These are phyloP conservation scores for Sebastes itinus DNA, from an alignment of 2,797 vertebrate species.

Conservation along the genomic window DNA sequence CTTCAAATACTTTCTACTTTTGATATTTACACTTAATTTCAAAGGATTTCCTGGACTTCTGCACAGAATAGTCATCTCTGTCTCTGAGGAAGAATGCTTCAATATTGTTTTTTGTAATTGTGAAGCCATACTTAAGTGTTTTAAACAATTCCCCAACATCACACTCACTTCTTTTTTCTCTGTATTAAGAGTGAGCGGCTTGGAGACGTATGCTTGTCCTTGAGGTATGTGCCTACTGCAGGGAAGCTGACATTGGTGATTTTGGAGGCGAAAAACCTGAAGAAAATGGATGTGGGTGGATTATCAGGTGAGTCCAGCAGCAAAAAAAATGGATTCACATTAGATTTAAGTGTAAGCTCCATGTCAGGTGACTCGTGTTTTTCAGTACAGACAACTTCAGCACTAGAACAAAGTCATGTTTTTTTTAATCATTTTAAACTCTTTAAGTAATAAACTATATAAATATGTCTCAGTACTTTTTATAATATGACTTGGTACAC, in stretches of 20 bases:
- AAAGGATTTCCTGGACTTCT: not conserved
- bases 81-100: not conserved
- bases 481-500: not conserved
- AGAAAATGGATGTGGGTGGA: constrained; percentile 99
- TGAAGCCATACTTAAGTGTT: not conserved
- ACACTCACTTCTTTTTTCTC: constrained; percentile 11
- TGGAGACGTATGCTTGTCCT: constrained; percentile 97
- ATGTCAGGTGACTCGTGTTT: not conserved
- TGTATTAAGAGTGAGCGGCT: constrained; percentile 92
- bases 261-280: constrained; percentile 97
- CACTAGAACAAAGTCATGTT: not conserved
- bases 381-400: not conserved
- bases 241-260: constrained; percentile 97
- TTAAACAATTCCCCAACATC: not conserved
- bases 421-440: not conserved
- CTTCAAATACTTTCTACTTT: not conserved
- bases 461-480: not conserved
- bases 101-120: not conserved
- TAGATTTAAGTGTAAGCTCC: not conserved
- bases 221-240: constrained; percentile 96
- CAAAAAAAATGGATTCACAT: not conserved
- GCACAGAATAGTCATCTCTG: not conserved
- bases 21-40: not conserved
- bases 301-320: constrained; percentile 87
- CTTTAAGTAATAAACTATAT: not conserved